Evolutionary conservation across 2,888 invertebrate species (phyloP), one percentile per base, ranked within the genome.

Genomic region (Nomada flava): DNA sequence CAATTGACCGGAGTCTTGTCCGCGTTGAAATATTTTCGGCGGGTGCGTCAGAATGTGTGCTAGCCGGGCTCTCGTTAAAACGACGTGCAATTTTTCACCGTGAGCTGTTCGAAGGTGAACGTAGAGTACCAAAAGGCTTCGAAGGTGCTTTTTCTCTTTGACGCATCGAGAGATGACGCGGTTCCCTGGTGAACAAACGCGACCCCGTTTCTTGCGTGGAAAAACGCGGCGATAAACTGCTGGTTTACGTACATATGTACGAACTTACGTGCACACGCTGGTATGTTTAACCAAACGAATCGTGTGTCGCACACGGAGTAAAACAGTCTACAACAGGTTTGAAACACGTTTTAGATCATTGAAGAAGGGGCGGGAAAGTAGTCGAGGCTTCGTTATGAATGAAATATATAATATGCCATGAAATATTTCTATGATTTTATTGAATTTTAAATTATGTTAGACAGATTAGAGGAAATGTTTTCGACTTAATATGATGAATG

Each of bases 191-290:
- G 67, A 76, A 72, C 72, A 75, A 71, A 52, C 50, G 76, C 81
- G 89, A 82, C 88, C 88, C 70, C 75, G 79, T 88, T 87, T 82
- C 78, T 26, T 26, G 15, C 62, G n/a, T 69, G 79, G 79, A 71
- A 78, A 86, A 83, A 83, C 64, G 62, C 79, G 63, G 29, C 76
- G 67, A 78, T 86, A 75, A 57, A 79, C 68, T 73, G 69, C 67
- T 59, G 76, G 85, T 82, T 82, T 73, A 60, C 72, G 23, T 57
- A 60, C 72, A 20, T 57, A 36, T 57, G 50, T 10, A 52, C 36
- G 36, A 36, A 36, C 36, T 36, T 20, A 23, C 10, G 20, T 13
- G 50, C 70, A 55, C 59, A 23, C 7, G 70, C 52, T 59, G 20
- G 60, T 62, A 55, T 26, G 26, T 53, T 50, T 52, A 18, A 29